Conservation (phyloP, 2,113 vertebrate genomes). For the Polypterus senegalus region DNA sequence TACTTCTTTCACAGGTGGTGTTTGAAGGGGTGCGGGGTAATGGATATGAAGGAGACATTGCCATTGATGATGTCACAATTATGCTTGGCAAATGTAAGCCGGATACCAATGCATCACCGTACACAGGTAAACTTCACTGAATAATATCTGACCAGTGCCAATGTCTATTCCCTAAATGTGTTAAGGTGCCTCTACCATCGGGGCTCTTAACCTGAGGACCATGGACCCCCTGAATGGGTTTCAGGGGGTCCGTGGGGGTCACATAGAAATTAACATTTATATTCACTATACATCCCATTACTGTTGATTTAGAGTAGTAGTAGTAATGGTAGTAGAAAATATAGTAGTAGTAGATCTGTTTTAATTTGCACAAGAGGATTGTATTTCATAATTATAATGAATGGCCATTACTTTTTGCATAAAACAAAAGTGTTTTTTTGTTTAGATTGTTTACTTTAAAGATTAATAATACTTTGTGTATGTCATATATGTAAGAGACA, state of each 20-base stretch:
- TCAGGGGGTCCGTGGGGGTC: not conserved
- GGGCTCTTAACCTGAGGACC: not conserved
- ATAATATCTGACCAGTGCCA: slow-evolving; percentile 31
- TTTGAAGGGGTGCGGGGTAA: slow-evolving; percentile 85
- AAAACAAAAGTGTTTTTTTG: too few relatives aligned
- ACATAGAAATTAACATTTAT: not conserved
- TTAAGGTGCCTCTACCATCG: not conserved
- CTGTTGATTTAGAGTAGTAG: too few relatives aligned
- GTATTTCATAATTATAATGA: too few relatives aligned
- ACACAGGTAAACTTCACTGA: slow-evolving; percentile 12
- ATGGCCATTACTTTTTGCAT: too few relatives aligned
- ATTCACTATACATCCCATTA: too few relatives aligned
- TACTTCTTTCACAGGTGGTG: slow-evolving; percentile 59
- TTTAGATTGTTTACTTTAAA: too few relatives aligned
- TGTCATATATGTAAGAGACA: too few relatives aligned
- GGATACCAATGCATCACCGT: slow-evolving; percentile 32
- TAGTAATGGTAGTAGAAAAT: too few relatives aligned
- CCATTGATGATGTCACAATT: slow-evolving; percentile 86
- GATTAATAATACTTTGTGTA: too few relatives aligned
- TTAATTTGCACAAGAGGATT: too few relatives aligned
- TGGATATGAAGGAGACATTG: slow-evolving; percentile 83
- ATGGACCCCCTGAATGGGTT: not conserved
- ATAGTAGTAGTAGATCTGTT: too few relatives aligned
- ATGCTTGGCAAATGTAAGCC: slow-evolving; percentile 78
- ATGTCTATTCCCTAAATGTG: not conserved